These are phyloP conservation scores for Syritta pipiens DNA, from an alignment of 2,888 invertebrate species.

Conservation along the genomic window DNA sequence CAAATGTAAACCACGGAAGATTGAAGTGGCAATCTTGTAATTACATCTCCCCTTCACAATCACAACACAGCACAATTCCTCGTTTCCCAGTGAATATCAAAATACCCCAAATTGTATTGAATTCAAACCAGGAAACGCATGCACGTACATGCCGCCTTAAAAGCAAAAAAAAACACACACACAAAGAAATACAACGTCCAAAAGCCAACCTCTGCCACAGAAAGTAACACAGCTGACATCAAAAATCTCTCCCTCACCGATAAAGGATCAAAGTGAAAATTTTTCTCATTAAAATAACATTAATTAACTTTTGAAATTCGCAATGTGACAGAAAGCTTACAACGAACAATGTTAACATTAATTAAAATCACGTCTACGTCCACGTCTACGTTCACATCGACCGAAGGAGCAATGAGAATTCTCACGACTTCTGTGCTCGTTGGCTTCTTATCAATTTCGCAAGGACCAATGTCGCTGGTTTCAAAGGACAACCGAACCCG, in stretches of 20 bases:
- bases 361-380: conserved; percentile 50
- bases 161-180: neutral
- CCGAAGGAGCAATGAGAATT: conserved; percentile 6
- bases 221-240: conserved; percentile 14
- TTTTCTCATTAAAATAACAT: conserved; percentile 50
- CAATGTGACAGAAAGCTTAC: conserved; percentile 27
- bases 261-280: conserved; percentile 38
- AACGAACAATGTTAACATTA: conserved; percentile 51
- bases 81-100: too few relatives aligned
- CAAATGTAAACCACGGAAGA: too few relatives aligned
- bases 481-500: conserved; percentile 33
- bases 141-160: neutral
- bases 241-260: conserved; percentile 17
- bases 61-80: too few relatives aligned
- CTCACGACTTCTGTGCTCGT: neutral
- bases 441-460: conserved; percentile 26
- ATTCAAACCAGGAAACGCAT: neutral
- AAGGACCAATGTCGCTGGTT: neutral
- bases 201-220: neutral
- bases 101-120: too few relatives aligned
- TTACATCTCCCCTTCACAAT: too few relatives aligned
- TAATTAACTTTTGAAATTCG: conserved; percentile 48
- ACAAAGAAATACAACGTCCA: neutral
- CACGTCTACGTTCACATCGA: neutral
- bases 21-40: too few relatives aligned